phyloP scores from a whole-genome alignment of 2,888 invertebrate genomes.

The Drosophila quinaria region DNA sequence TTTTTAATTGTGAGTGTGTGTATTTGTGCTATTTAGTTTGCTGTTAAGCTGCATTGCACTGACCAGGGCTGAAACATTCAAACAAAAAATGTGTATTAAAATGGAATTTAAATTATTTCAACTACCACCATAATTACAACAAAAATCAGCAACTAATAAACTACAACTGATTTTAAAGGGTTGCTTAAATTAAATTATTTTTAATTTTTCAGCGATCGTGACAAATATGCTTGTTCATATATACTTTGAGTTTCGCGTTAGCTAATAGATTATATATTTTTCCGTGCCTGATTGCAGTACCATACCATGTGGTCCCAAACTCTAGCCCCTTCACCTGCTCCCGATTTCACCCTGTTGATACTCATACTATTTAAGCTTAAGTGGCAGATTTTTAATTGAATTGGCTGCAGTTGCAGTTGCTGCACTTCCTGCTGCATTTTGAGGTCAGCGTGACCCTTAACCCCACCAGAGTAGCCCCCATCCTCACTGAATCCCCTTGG shows the following conservation, averaged over 20 bases:
- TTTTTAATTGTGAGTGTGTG: conserved; percentile 14
- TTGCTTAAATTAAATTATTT: not conserved
- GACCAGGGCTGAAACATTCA: conserved; percentile 45
- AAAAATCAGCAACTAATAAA: not conserved
- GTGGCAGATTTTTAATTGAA: conserved; percentile 83
- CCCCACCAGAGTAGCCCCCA: conserved; percentile 2
- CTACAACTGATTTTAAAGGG: not conserved
- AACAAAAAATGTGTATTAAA: not conserved
- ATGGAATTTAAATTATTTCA: not conserved
- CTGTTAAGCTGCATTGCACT: conserved; percentile 48
- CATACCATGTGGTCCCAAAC: conserved; percentile 39
- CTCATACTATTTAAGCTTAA: conserved; percentile 67
- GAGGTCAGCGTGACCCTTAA: conserved; percentile 36
- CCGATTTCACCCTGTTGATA: not conserved
- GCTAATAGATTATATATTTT: not conserved
- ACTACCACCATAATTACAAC: not conserved
- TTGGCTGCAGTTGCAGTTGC: conserved; percentile 73
- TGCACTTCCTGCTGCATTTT: conserved; percentile 50
- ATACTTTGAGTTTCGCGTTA: not conserved
- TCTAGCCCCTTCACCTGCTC: not conserved
- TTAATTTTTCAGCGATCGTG: not conserved
- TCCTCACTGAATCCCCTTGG: conserved; percentile 1
- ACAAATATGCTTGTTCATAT: not conserved
- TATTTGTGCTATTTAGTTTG: conserved; percentile 64
- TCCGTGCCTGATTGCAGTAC: conserved; percentile 27